phyloP scores from a whole-genome alignment of 2,888 invertebrate genomes.

The Chloroclystis v-ata region DNA sequence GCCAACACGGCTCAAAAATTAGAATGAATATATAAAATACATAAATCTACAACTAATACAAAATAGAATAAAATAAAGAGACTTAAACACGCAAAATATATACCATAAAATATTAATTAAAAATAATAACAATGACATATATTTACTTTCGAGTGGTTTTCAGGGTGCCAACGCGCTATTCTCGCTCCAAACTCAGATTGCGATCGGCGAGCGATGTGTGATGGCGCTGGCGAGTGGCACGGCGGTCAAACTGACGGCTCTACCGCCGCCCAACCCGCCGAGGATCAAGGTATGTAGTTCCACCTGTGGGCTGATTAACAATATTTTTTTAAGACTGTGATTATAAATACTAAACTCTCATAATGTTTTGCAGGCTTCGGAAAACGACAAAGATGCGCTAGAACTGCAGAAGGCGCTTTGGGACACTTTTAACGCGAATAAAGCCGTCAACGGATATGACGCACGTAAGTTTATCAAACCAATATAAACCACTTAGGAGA shows the following conservation, averaged over 20 bases:
- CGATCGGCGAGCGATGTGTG: slow-evolving; percentile 92
- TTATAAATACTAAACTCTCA: too few relatives aligned
- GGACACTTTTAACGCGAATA: slow-evolving; percentile 65
- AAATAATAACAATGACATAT: too few relatives aligned
- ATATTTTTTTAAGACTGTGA: too few relatives aligned
- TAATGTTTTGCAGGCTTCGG: slow-evolving; percentile 50
- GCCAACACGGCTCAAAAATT: too few relatives aligned
- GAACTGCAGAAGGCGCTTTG: slow-evolving; percentile 66
- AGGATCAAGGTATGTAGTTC: slow-evolving; percentile 49
- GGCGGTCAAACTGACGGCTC: slow-evolving; percentile 85
- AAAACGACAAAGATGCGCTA: slow-evolving; percentile 65
- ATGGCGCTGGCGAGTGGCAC: slow-evolving; percentile 94
- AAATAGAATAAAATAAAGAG: too few relatives aligned
- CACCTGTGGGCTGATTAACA: too few relatives aligned
- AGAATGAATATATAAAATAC: too few relatives aligned
- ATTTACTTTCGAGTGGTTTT: slow-evolving; percentile 13
- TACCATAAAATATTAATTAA: too few relatives aligned
- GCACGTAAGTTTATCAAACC: slow-evolving; percentile 39
- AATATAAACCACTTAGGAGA: too few relatives aligned
- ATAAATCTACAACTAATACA: too few relatives aligned
- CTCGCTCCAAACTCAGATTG: slow-evolving; percentile 87
- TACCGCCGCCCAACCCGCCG: slow-evolving; percentile 80
- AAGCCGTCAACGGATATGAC: slow-evolving; percentile 62
- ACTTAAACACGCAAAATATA: too few relatives aligned
- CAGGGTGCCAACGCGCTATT: slow-evolving; percentile 96